phyloP scores from a whole-genome alignment of 1,140 invertebrate genomes.

The Musca domestica region DNA sequence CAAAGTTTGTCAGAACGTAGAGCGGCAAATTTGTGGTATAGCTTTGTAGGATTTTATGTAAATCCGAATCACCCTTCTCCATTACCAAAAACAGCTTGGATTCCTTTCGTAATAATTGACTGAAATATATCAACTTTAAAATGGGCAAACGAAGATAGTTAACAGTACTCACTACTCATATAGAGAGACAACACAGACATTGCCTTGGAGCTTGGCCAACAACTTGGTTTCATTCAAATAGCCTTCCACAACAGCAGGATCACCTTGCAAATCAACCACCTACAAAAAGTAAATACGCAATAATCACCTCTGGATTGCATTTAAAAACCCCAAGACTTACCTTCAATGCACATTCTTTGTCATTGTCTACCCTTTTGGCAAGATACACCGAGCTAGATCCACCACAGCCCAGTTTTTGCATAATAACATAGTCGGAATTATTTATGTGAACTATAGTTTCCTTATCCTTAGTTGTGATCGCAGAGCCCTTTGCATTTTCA shows the following conservation, averaged over 20 bases:
- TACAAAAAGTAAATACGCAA: slow-evolving; percentile 11
- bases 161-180: slow-evolving; percentile 80
- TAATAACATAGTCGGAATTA: slow-evolving; percentile 39
- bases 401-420: slow-evolving; percentile 46
- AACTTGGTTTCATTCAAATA: slow-evolving; percentile 90
- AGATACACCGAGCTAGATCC: slow-evolving; percentile 50
- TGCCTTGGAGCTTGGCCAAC: slow-evolving; percentile 79
- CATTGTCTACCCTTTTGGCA: slow-evolving; percentile 36
- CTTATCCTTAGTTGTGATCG: slow-evolving; percentile 21
- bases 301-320: background rate
- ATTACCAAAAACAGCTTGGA: slow-evolving; percentile 80
- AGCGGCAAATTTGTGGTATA: slow-evolving; percentile 62
- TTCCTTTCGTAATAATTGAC: slow-evolving; percentile 60
- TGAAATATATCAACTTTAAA: slow-evolving; percentile 27
- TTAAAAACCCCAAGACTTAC: slow-evolving; percentile 22
- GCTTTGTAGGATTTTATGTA: slow-evolving; percentile 72
- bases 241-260: slow-evolving; percentile 69
- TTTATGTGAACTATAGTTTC: slow-evolving; percentile 40
- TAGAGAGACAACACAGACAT: slow-evolving; percentile 79
- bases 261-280: slow-evolving; percentile 69
- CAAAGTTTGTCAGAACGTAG: slow-evolving; percentile 82
- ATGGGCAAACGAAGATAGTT: background rate
- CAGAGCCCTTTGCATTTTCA: background rate
- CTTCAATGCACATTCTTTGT: slow-evolving; percentile 45
- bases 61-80: slow-evolving; percentile 90